Evolutionary conservation across 2,888 invertebrate genomes (phyloP).

Genomic region (Macaria notata): DNA sequence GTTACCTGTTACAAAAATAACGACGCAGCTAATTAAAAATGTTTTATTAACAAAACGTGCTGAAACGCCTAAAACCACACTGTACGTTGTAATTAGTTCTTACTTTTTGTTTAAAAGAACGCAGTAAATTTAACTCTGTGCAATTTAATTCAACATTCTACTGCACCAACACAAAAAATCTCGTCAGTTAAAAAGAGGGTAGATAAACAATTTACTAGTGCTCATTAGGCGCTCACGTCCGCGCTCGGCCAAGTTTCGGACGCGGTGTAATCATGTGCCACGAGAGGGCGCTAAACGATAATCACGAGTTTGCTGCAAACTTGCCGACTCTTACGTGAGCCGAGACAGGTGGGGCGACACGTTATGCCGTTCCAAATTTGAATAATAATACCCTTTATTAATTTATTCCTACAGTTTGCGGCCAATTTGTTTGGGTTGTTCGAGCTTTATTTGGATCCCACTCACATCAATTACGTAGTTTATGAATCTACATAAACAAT

Average conservation of each 20-base stretch:
- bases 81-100: too few relatives aligned
- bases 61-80: too few relatives aligned
- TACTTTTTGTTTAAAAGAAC: too few relatives aligned
- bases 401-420: slow-evolving; percentile 26
- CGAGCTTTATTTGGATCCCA: not conserved
- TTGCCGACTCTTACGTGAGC: slow-evolving; percentile 50
- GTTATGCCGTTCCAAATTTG: slow-evolving; percentile 44
- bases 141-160: too few relatives aligned
- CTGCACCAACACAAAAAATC: too few relatives aligned
- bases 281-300: slow-evolving; percentile 36
- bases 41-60: too few relatives aligned
- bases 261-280: slow-evolving; percentile 22
- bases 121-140: too few relatives aligned
- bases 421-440: slow-evolving; percentile 16
- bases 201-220: slow-evolving; percentile 47
- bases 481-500: too few relatives aligned
- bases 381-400: slow-evolving; percentile 38
- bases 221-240: slow-evolving; percentile 49
- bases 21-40: too few relatives aligned
- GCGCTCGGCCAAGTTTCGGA: slow-evolving; percentile 43
- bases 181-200: not conserved
- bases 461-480: too few relatives aligned
- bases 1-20: too few relatives aligned
- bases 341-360: slow-evolving; percentile 44
- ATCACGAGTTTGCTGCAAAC: slow-evolving; percentile 45